Percentiles rank a stretch among this genome's conserved stretches.
Evolutionary conservation across 2,113 vertebrate genomes (phyloP).

Genomic region (Ictalurus furcatus): DNA sequence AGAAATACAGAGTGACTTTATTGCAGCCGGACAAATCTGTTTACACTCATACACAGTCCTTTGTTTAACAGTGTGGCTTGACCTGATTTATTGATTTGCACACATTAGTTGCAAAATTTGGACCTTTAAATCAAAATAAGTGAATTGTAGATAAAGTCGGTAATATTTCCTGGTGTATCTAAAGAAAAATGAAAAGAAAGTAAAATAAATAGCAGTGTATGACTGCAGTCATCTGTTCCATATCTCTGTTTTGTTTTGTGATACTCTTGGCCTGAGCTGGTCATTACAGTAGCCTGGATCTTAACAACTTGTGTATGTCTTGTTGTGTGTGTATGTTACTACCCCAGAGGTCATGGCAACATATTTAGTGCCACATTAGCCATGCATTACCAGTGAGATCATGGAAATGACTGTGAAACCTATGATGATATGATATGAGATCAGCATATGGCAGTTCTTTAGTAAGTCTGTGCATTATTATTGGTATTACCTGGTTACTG

Average conservation of each 20-base stretch:
- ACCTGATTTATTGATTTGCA: neutral
- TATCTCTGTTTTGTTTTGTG: constrained; percentile 21
- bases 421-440: neutral
- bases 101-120: neutral
- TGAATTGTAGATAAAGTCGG: neutral
- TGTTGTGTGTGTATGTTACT: neutral
- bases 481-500: neutral
- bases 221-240: constrained; percentile 12
- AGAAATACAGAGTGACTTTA: neutral
- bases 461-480: neutral
- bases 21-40: neutral
- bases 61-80: neutral
- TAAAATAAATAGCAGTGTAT: constrained; percentile 1
- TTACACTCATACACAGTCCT: neutral
- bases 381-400: neutral
- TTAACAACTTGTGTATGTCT: neutral
- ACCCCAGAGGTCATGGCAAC: neutral
- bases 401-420: neutral
- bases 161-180: neutral
- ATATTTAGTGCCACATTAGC: constrained; percentile 8
- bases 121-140: neutral
- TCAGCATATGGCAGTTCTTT: neutral
- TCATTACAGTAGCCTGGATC: constrained; percentile 7
- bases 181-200: constrained; percentile 12
- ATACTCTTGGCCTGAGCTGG: constrained; percentile 10